Evolutionary conservation across 53 echinoderm and acorn worm species (phyloP), one percentile per base, ranked within the genome.

Genomic region (Temnopleurus reevesii): DNA sequence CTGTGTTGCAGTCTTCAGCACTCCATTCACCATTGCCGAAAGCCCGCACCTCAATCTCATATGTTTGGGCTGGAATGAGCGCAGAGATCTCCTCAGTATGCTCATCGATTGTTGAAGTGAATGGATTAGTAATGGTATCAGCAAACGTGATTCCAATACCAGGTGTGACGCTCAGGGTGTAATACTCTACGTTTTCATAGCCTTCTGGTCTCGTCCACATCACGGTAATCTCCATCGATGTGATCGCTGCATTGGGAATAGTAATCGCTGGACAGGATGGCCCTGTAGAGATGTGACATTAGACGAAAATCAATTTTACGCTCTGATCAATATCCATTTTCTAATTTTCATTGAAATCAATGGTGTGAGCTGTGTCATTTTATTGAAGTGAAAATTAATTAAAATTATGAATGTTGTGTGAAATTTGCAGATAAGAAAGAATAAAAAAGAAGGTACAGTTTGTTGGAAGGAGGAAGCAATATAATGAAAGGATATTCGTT

Each of bases 171-270:
- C 6, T 54, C 12, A 66, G 27, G n/a, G 21, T 5, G 71, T 49
- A 87, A 28, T 21, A 17, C 12, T 9, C 46, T 0, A 87, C 53
- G 18, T 46, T 66, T 2, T 21, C 2, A 33, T 31, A 64, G 23
- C 88, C 88, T 26, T 33, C 31, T 29, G 88, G 88, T 47, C 71
- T 64, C 12, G 47, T 12, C 88, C 65, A 87, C 5, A 49, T 28
- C 8, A 71, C 34, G 0, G 4, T 21, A 38, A 87, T 66, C 55
- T 87, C 88, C 30, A 28, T 51, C 17, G 88, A 87, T 27, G 88
- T 87, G 47, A 87, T 5, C 0, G 25, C 44, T 23, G 60, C 18
- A 29, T 8, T 19, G 21, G 45, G 28, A 18, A 87, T 21, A 1
- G 2, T 45, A 23, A 85, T n/a, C 12, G 30, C 71, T 15, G 88